These are phyloP conservation scores for Periophthalmodon schlosseri DNA, from an alignment of 2,113 vertebrate species.

Conservation along the genomic window DNA sequence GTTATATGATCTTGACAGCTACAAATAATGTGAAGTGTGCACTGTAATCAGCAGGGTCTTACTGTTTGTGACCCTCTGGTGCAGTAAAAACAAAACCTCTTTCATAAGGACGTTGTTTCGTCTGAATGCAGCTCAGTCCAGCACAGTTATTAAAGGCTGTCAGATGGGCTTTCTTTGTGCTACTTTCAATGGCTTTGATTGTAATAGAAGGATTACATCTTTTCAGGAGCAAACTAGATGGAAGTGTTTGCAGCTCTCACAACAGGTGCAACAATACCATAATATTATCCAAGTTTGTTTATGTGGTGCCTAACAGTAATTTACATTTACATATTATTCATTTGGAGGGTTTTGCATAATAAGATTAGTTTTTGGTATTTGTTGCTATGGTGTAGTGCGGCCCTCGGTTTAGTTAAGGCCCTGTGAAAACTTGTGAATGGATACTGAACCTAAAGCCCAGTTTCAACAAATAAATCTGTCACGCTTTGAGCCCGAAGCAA, in stretches of 20 bases:
- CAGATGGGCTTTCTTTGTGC: slow-evolving; percentile 33
- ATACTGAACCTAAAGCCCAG: background rate
- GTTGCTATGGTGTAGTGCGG: background rate
- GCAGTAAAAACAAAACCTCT: slow-evolving; percentile 19
- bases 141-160: slow-evolving; percentile 37
- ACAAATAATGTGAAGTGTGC: background rate
- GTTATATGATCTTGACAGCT: background rate
- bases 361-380: background rate
- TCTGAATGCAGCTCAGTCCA: slow-evolving; percentile 9
- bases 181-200: slow-evolving; percentile 54
- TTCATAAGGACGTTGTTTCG: slow-evolving; percentile 17
- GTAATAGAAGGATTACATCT: slow-evolving; percentile 40
- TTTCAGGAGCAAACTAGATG: background rate
- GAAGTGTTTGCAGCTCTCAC: background rate
- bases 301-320: background rate
- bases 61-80: background rate
- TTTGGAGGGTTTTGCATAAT: slow-evolving; percentile 2
- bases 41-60: slow-evolving; percentile 17
- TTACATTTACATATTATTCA: background rate
- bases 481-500: background rate
- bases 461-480: slow-evolving; percentile 8
- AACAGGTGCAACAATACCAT: slow-evolving; percentile 12
- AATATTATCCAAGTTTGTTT: slow-evolving; percentile 10
- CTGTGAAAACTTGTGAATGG: slow-evolving; percentile 10
- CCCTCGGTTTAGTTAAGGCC: background rate